These are phyloP conservation scores for Nomada goodeniana DNA, from an alignment of 2,888 invertebrate genomes.

Conservation along the genomic window DNA sequence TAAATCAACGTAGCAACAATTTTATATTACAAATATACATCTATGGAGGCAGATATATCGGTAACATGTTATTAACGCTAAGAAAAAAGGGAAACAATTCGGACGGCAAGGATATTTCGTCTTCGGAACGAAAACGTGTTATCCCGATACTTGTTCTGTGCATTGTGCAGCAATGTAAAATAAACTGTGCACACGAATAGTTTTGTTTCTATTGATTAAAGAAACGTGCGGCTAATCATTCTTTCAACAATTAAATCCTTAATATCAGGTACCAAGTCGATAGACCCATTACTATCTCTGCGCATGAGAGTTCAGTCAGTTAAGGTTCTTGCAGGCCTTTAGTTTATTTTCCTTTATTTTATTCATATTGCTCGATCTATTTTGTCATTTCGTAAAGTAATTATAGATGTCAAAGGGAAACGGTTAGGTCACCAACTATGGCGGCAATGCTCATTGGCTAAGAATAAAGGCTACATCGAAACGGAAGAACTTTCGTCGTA, in stretches of 20 bases:
- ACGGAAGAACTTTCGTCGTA: constrained; percentile 11
- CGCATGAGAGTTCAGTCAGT: neutral
- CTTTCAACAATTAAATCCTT: constrained; percentile 1
- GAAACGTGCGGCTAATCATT: neutral
- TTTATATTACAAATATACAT: constrained; percentile 31
- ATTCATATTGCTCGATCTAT: neutral
- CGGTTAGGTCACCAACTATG: too few species aligned
- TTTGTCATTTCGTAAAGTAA: neutral
- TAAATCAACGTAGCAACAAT: constrained; percentile 10
- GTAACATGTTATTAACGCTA: constrained; percentile 21
- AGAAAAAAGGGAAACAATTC: constrained; percentile 14
- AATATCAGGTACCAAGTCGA: constrained; percentile 43
- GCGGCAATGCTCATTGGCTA: too few species aligned
- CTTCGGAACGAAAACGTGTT: constrained; percentile 19
- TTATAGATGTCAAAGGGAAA: too few species aligned
- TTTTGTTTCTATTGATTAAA: neutral
- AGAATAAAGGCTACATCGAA: neutral
- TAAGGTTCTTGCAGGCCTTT: neutral
- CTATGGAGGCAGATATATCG: constrained; percentile 20
- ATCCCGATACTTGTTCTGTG: constrained; percentile 9
- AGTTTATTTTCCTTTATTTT: neutral
- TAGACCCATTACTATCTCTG: neutral
- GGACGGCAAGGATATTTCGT: constrained; percentile 42
- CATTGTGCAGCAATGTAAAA: neutral
- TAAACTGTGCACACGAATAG: neutral